Conservation (phyloP, 2,888 invertebrate genomes). For the Diaperis boleti region DNA sequence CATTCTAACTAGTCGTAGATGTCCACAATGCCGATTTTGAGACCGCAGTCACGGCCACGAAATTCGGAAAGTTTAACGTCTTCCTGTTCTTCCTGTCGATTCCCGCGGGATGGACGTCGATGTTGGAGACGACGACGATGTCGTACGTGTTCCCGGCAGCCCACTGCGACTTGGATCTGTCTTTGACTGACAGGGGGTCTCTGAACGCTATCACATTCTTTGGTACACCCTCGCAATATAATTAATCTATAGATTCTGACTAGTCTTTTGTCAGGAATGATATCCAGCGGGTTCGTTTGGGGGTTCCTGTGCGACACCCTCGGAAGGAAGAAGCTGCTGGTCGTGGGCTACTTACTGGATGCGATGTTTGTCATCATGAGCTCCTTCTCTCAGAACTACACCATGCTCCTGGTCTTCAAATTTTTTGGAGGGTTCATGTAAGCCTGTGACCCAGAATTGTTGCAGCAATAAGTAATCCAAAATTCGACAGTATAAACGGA, state of each 20-base stretch:
- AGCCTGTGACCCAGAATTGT: conserved; percentile 58
- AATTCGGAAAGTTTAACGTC: conserved; percentile 79
- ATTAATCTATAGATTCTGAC: too few species aligned
- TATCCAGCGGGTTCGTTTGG: conserved; percentile 79
- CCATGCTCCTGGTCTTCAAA: conserved; percentile 74
- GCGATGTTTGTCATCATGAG: conserved; percentile 73
- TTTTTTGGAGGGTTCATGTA: conserved; percentile 79
- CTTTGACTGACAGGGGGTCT: conserved; percentile 77
- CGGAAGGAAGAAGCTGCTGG: conserved; percentile 75
- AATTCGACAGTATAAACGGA: conserved; percentile 49
- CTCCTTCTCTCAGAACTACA: conserved; percentile 74
- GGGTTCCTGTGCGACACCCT: conserved; percentile 80
- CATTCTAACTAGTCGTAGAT: background rate
- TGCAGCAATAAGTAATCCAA: too few species aligned
- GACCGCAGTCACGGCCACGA: conserved; percentile 75
- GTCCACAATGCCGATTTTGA: conserved; percentile 70
- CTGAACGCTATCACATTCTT: conserved; percentile 79
- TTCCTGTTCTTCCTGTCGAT: conserved; percentile 69
- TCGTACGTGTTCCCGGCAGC: conserved; percentile 81
- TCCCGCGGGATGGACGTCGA: conserved; percentile 75
- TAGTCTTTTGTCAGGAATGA: conserved; percentile 80
- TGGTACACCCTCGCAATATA: too few species aligned
- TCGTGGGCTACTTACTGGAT: conserved; percentile 74
- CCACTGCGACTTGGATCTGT: conserved; percentile 78
- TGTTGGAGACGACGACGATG: conserved; percentile 78